These are phyloP conservation scores for Yponomeuta evonymella DNA, from an alignment of 2,888 invertebrate genomes.

Conservation along the genomic window DNA sequence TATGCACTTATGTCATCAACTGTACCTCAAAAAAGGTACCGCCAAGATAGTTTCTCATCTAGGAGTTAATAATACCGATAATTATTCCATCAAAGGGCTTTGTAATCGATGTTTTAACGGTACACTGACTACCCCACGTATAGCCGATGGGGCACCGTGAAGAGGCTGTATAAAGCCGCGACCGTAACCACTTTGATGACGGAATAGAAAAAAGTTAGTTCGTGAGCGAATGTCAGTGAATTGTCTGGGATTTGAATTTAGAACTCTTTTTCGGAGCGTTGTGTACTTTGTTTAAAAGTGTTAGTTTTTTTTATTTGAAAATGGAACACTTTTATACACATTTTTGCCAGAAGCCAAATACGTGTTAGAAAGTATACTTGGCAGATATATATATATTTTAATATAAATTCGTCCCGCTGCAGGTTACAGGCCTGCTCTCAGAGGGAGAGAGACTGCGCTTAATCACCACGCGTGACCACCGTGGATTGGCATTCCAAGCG, in stretches of 20 bases:
- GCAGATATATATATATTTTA: no score
- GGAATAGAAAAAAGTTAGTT: not conserved
- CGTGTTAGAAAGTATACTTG: no score
- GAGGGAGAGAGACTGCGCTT: no score
- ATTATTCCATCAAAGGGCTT: conserved; percentile 13
- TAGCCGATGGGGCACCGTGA: not conserved
- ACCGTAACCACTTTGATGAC: not conserved
- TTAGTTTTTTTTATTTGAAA: not conserved
- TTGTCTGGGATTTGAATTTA: not conserved
- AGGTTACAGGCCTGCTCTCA: no score
- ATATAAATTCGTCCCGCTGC: no score
- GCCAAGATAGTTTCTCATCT: not conserved
- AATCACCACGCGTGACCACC: no score
- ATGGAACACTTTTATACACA: not conserved
- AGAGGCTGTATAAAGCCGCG: not conserved
- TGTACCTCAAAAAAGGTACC: not conserved
- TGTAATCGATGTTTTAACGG: conserved; percentile 11
- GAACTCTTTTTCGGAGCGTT: not conserved
- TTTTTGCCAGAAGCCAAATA: no score
- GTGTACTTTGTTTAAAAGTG: not conserved
- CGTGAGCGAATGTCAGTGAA: not conserved
- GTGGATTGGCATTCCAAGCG: no score
- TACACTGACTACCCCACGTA: conserved; percentile 13
- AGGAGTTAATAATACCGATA: not conserved
- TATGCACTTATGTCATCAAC: not conserved